Evolutionary conservation across 2,888 invertebrate genomes (phyloP).

Genomic region (Cordilura impudica): DNA sequence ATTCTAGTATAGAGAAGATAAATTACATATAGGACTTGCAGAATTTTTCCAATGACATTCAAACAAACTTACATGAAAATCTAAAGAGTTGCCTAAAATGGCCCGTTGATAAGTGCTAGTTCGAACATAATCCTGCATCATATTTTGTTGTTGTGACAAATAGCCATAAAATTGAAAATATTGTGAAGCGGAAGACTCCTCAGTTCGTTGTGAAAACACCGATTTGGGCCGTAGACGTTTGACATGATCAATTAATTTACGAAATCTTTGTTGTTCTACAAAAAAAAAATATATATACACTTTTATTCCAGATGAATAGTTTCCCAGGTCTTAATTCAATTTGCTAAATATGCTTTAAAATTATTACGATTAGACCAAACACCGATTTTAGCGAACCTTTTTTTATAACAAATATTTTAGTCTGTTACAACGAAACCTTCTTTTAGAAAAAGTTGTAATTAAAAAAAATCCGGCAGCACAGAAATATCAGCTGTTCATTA

Average conservation of each 20-base stretch:
- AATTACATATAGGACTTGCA: not conserved
- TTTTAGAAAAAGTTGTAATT: too few species aligned
- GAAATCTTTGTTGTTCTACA: conserved; percentile 75
- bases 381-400: too few species aligned
- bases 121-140: conserved; percentile 99
- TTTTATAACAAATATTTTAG: too few species aligned
- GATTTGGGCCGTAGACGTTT: conserved; percentile 81
- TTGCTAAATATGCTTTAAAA: too few species aligned
- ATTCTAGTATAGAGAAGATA: conserved; percentile 83
- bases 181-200: conserved; percentile 98
- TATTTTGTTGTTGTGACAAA: conserved; percentile 99
- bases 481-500: too few species aligned
- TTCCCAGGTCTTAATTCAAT: too few species aligned
- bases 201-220: conserved; percentile 96
- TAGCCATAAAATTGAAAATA: conserved; percentile 99
- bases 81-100: conserved; percentile 93
- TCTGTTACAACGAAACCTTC: too few species aligned
- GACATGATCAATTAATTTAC: conserved; percentile 76
- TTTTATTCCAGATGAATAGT: not conserved
- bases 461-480: too few species aligned
- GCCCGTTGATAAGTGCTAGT: conserved; percentile 99
- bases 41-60: not conserved
- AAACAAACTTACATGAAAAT: conserved; percentile 83
- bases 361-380: too few species aligned
- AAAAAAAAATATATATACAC: not conserved